Conservation (phyloP, 1,140 invertebrate genomes). For the Neodiprion pinetum region DNA sequence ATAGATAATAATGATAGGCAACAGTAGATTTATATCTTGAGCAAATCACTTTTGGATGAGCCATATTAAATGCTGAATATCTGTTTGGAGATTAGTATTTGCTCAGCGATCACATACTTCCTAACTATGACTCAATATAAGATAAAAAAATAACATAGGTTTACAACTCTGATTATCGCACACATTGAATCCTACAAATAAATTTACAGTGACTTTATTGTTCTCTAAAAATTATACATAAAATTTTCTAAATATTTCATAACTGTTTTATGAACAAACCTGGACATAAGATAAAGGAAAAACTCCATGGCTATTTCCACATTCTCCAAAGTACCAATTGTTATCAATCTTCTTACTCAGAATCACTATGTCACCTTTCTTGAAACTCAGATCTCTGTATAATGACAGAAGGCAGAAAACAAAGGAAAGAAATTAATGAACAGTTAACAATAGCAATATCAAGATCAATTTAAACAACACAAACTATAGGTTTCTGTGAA, state of each 20-base stretch:
- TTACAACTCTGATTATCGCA: no score
- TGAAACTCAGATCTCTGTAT: conserved; percentile 86
- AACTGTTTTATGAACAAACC: conserved; percentile 55
- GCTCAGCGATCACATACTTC: no score
- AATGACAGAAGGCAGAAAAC: conserved; percentile 27
- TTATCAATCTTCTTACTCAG: conserved; percentile 85
- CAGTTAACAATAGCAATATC: no score
- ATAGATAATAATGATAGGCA: not conserved
- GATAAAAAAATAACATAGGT: no score
- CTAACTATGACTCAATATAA: no score
- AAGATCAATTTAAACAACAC: no score
- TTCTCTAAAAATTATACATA: conserved; percentile 18
- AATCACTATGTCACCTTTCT: conserved; percentile 86
- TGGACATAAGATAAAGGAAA: conserved; percentile 91
- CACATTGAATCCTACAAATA: no score
- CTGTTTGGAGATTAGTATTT: not conserved
- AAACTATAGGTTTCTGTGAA: no score
- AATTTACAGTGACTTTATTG: no score
- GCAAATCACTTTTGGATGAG: no score
- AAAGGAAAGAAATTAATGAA: conserved; percentile 15
- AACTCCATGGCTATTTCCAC: conserved; percentile 79
- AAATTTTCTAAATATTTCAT: conserved; percentile 11
- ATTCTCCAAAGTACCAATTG: conserved; percentile 92
- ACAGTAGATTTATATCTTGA: conserved; percentile 8
- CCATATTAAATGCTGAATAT: no score